These are phyloP conservation scores for Carassius gibelio DNA, from an alignment of 2,113 vertebrate genomes.

Conservation along the genomic window DNA sequence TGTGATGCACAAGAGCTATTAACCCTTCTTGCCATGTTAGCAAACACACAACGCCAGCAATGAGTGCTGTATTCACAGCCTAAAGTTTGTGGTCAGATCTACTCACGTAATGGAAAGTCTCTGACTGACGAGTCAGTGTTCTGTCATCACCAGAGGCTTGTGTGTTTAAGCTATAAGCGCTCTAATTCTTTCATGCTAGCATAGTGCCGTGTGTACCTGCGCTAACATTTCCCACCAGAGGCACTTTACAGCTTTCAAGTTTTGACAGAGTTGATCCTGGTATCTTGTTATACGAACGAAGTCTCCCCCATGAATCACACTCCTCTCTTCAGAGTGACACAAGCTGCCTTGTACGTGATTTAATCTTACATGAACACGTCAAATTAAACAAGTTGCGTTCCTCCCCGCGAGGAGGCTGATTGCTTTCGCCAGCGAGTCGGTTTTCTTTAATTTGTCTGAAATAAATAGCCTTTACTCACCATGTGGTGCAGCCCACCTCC, in stretches of 20 bases:
- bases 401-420: conserved; percentile 41
- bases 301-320: conserved; percentile 43
- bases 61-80: not conserved
- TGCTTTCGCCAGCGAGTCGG: conserved; percentile 34
- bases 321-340: conserved; percentile 31
- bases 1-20: conserved; percentile 15
- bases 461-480: conserved; percentile 42
- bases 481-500: not conserved
- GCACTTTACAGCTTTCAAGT: conserved; percentile 31
- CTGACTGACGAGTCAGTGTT: conserved; percentile 8
- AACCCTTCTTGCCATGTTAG: conserved; percentile 36
- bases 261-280: conserved; percentile 46
- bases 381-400: conserved; percentile 41
- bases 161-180: conserved; percentile 1
- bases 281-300: conserved; percentile 39
- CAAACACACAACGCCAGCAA: conserved; percentile 34
- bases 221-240: conserved; percentile 33
- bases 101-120: not conserved
- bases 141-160: not conserved
- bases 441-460: conserved; percentile 44
- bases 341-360: conserved; percentile 37
- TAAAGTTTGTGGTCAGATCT: not conserved
- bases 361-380: conserved; percentile 43
- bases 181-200: conserved; percentile 36
- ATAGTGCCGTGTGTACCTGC: conserved; percentile 9